These are phyloP conservation scores for Botrylloides violaceus DNA, from an alignment of 23 tunicate genomes.

Conservation along the genomic window DNA sequence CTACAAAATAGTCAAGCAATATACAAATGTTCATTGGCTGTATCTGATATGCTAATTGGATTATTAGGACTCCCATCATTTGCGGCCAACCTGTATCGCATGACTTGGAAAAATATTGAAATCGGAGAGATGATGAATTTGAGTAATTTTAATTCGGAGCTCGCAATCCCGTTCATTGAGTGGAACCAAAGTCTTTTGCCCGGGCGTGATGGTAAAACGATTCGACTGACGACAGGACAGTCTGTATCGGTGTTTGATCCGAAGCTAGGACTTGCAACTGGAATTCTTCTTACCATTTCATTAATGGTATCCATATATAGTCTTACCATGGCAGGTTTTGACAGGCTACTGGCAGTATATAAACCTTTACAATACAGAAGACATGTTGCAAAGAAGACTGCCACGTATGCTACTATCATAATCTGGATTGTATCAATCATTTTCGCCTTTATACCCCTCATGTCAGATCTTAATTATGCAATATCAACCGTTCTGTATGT, in stretches of 20 bases:
- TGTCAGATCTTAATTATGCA: neutral
- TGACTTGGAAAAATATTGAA: neutral
- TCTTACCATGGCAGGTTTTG: slow-evolving; percentile 43
- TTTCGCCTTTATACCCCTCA: slow-evolving; percentile 26
- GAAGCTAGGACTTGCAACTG: slow-evolving; percentile 22
- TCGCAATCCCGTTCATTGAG: neutral
- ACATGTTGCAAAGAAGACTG: slow-evolving; percentile 12
- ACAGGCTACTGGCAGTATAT: slow-evolving; percentile 31
- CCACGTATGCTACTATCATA: slow-evolving; percentile 13
- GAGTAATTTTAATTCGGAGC: neutral
- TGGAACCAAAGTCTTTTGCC: slow-evolving; percentile 14
- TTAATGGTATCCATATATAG: slow-evolving; percentile 41
- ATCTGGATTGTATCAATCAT: slow-evolving; percentile 31
- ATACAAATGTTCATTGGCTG: slow-evolving; percentile 44
- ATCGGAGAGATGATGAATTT: neutral
- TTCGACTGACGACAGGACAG: slow-evolving; percentile 24
- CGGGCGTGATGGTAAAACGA: slow-evolving; percentile 14
- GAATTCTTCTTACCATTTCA: slow-evolving; percentile 33
- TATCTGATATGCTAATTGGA: slow-evolving; percentile 56
- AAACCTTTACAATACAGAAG: slow-evolving; percentile 32
- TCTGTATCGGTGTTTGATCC: slow-evolving; percentile 11
- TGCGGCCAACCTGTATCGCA: slow-evolving; percentile 11
- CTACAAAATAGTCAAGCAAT: slow-evolving; percentile 52
- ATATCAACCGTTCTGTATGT: slow-evolving; percentile 21
- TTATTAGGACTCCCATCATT: slow-evolving; percentile 38